Base-by-base conservation (phyloP, 1,140 invertebrate genomes). In the Lepidotrigona ventralis region DNA sequence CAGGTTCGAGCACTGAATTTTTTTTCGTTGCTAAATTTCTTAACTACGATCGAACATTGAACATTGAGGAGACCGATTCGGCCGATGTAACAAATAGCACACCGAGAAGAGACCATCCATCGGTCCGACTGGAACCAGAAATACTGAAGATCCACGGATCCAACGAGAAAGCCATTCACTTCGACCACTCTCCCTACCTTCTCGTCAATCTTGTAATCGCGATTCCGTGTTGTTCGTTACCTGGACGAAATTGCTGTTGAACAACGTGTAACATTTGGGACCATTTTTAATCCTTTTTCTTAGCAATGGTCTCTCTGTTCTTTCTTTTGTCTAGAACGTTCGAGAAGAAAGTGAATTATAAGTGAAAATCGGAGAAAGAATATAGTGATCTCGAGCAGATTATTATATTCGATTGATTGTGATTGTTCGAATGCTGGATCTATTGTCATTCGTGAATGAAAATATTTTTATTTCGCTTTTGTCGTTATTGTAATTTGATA, bases 101-200 rank as follows among this genome's bases (percentile, higher is more conserved):
- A 69, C 39, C 86, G 83, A 68, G 79, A 86, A 76, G 56, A 89
- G 86, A 88, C 85, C 90, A 88, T 91, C 93, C 92, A 93, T 93
- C 91, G 90, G 90, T 88, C 85, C 86, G 88, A 88, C 85, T 91
- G 85, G 90, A 91, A 91, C 89, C 89, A 90, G 90, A 90, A 91
- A 90, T 90, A 93, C 92, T 93, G 91, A 85, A 88, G 87, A 85
- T 86, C 85, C 85, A 88, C 81, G 79, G 80, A 79, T 80, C 73
- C 73, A 74, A 87, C 90, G 92, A 90, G 91, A 93, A 93, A 93
- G 93, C 90, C 91, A 91, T 91, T 91, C 91, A 85, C 90, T 91
- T 79, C 87, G 73, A 21, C 79, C 29, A 46, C 72, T 66, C 84
- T 88, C 87, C 87, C 87, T 88, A 88, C 86, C 84, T 86, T 88